These are phyloP conservation scores for Zaprionus taronus DNA, from an alignment of 1,140 invertebrate genomes.

Conservation along the genomic window DNA sequence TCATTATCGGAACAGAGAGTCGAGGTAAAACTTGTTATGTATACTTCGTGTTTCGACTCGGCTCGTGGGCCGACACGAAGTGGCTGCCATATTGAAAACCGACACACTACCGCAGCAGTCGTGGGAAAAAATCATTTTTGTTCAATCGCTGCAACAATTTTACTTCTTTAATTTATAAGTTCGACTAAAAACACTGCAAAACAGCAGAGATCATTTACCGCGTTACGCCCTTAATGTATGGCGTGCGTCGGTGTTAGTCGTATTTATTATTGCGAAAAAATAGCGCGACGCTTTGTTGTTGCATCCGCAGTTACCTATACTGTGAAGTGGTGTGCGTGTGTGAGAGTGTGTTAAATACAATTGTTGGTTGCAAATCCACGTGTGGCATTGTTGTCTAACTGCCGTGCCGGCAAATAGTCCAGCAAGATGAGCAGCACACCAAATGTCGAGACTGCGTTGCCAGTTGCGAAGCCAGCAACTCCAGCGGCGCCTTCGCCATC, in stretches of 20 bases:
- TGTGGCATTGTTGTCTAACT: constrained; percentile 19
- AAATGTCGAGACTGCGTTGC: constrained; percentile 23
- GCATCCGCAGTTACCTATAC: constrained; percentile 10
- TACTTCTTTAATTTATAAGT: neutral
- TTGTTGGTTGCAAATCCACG: constrained; percentile 21
- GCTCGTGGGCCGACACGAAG: constrained; percentile 47
- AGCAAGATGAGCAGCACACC: constrained; percentile 52
- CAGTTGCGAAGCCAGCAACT: constrained; percentile 15
- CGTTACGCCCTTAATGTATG: neutral
- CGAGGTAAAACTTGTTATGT: constrained; percentile 42
- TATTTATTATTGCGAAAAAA: constrained; percentile 39
- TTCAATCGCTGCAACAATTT: constrained; percentile 12
- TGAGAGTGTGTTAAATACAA: constrained; percentile 5
- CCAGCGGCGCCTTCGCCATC: constrained; percentile 48
- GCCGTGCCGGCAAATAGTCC: constrained; percentile 2
- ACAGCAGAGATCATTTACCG: constrained; percentile 24
- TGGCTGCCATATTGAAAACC: constrained; percentile 65
- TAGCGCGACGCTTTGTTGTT: constrained; percentile 37
- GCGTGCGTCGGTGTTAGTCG: constrained; percentile 30
- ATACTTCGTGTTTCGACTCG: constrained; percentile 44
- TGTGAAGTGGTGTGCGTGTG: neutral
- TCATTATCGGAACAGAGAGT: constrained; percentile 33
- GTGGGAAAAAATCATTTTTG: constrained; percentile 54
- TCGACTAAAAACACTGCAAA: constrained; percentile 7
- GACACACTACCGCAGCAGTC: constrained; percentile 39